A percentile compares a stretch with the other conserved stretches of the same genome.
Conservation (phyloP, 2,797 vertebrate species). For the Pipistrellus nathusii region DNA sequence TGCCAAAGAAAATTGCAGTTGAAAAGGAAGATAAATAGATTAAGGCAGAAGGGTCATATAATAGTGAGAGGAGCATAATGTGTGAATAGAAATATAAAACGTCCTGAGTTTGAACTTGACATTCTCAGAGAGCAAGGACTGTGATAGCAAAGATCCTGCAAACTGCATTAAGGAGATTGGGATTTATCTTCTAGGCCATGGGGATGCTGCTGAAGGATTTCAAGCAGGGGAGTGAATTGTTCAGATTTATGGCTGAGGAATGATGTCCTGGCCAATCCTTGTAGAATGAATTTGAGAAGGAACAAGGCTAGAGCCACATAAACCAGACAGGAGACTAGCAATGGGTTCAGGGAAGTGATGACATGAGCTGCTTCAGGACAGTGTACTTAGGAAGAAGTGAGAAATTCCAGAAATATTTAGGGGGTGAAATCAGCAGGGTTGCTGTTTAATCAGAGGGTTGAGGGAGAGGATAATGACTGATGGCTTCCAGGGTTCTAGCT, state of each 20-base stretch:
- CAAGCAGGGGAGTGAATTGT: neutral
- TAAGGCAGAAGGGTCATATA: neutral
- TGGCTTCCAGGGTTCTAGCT: neutral
- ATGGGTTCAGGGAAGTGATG: neutral
- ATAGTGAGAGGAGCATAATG: neutral
- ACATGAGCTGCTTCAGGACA: neutral
- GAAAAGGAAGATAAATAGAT: neutral
- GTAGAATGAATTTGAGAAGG: neutral
- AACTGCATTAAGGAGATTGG: neutral
- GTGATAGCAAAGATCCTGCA: neutral
- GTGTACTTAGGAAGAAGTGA: neutral
- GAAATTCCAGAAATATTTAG: slow-evolving; percentile 28
- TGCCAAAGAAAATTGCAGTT: neutral
- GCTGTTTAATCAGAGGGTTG: neutral
- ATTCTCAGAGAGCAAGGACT: neutral
- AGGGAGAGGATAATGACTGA: neutral
- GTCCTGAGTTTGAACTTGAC: neutral
- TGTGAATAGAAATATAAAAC: neutral
- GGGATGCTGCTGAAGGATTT: neutral
- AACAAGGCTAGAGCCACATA: neutral
- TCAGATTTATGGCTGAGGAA: neutral
- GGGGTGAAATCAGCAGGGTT: neutral
- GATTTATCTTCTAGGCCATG: neutral
- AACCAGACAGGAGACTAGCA: neutral
- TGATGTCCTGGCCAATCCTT: neutral